A percentile compares a stretch with the other conserved stretches of the same genome.
Evolutionary conservation across 2,113 vertebrate genomes (phyloP).

Genomic region (Marmota flaviventris): DNA sequence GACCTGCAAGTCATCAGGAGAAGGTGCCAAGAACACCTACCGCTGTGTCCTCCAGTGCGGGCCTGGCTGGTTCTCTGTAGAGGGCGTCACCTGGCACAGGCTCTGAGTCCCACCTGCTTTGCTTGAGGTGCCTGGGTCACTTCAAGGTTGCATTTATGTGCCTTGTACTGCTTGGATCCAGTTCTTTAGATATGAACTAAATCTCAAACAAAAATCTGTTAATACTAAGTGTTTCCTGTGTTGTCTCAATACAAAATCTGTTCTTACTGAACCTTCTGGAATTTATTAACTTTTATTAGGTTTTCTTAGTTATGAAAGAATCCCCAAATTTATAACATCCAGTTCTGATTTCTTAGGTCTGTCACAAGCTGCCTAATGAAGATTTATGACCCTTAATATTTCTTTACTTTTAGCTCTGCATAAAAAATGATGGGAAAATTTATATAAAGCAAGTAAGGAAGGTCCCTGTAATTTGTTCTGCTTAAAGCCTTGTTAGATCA

Average conservation of each 20-base stretch:
- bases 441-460: not conserved
- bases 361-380: not conserved
- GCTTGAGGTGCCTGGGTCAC: too few species aligned
- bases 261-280: constrained; percentile 7
- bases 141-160: too few species aligned
- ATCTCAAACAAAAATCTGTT: too few species aligned
- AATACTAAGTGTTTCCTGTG: not conserved
- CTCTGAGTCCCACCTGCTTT: too few species aligned
- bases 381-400: not conserved
- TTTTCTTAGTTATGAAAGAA: not conserved
- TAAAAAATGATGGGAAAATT: not conserved
- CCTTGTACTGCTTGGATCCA: too few species aligned
- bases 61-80: too few species aligned
- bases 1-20: not conserved
- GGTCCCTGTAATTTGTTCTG: not conserved
- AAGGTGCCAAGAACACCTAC: too few species aligned
- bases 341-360: not conserved
- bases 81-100: too few species aligned
- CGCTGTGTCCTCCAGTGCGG: too few species aligned
- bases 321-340: not conserved
- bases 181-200: too few species aligned
- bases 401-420: not conserved
- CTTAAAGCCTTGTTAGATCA: not conserved
- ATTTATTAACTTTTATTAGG: not conserved
- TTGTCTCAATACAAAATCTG: not conserved